These are phyloP conservation scores for Phocoena phocoena DNA, from an alignment of 2,113 vertebrate genomes.

Conservation along the genomic window DNA sequence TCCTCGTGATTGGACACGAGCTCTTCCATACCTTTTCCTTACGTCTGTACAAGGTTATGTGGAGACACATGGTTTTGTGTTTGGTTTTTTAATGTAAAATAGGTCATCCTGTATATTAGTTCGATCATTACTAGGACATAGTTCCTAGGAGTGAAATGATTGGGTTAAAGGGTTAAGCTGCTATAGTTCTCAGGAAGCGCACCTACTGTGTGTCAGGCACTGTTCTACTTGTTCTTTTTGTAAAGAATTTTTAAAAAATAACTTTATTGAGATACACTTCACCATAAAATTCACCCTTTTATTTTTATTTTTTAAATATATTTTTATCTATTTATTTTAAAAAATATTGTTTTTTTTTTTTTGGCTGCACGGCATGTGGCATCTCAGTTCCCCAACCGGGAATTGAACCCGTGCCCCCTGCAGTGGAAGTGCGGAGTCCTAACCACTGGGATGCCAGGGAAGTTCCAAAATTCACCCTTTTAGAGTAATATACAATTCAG, in stretches of 20 bases:
- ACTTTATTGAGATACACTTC: neutral
- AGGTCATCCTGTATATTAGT: neutral
- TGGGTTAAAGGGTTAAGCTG: neutral
- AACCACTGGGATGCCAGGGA: neutral
- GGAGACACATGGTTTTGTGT: neutral
- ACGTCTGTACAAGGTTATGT: fast-evolving
- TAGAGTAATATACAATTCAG: fast-evolving
- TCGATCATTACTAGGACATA: too few relatives aligned
- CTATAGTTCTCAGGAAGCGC: neutral
- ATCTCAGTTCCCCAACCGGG: neutral
- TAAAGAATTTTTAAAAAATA: neutral
- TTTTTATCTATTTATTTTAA: neutral
- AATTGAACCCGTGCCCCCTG: neutral
- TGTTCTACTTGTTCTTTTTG: neutral
- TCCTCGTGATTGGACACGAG: fast-evolving
- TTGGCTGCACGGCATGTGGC: neutral
- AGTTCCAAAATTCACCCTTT: neutral
- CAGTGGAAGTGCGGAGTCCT: neutral
- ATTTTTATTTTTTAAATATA: neutral
- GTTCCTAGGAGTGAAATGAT: neutral
- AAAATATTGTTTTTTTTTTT: too few relatives aligned
- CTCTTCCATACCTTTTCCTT: neutral
- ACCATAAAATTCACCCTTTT: neutral
- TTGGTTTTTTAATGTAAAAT: neutral
- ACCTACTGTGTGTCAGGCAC: neutral